Percentiles rank a stretch among this genome's conserved stretches.
These are phyloP conservation scores for Todiramphus chloris DNA, from an alignment of 2,113 vertebrate species.

Conservation along the genomic window DNA sequence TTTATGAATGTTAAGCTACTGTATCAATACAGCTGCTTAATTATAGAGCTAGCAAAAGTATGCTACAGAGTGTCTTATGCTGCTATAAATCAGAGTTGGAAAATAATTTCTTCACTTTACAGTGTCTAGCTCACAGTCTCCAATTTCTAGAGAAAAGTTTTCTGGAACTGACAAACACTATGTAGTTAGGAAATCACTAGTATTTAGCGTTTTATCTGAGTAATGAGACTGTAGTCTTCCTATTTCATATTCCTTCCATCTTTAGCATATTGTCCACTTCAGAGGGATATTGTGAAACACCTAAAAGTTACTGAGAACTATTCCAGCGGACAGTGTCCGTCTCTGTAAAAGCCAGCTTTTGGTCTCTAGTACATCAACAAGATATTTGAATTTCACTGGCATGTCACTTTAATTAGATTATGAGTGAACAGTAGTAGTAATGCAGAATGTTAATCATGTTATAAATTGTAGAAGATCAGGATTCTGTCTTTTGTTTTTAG, in stretches of 20 bases:
- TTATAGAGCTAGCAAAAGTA: not conserved
- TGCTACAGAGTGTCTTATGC: not conserved
- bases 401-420: not conserved
- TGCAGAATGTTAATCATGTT: not conserved
- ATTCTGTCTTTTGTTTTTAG: not conserved
- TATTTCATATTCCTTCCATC: not conserved
- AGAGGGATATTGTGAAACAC: not conserved
- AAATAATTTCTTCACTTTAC: not conserved
- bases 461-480: not conserved
- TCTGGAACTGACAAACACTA: not conserved
- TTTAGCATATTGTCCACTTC: not conserved
- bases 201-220: not conserved
- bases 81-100: not conserved
- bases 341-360: not conserved
- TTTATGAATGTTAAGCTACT: not conserved
- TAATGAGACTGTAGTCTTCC: not conserved
- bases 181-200: not conserved
- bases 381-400: not conserved
- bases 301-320: rapidly evolving
- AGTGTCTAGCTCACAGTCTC: not conserved
- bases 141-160: not conserved
- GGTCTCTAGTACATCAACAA: rapidly evolving
- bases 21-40: not conserved
- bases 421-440: not conserved
- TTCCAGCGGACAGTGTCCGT: not conserved